These are phyloP conservation scores for Beris chalybata DNA, from an alignment of 2,888 invertebrate species.

Conservation along the genomic window DNA sequence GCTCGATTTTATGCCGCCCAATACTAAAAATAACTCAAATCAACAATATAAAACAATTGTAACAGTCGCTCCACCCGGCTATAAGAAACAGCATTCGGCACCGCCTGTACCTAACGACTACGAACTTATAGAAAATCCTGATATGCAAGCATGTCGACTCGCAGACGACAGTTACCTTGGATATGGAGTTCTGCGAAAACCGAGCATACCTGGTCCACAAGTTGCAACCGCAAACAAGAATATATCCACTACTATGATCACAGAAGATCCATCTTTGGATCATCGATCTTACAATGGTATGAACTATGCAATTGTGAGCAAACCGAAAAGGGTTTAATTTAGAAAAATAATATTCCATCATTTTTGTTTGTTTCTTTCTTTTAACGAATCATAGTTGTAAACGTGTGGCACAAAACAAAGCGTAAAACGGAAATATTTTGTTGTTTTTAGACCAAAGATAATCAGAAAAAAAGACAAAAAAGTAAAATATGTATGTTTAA, in stretches of 20 bases:
- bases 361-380: not conserved
- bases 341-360: not conserved
- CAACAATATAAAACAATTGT: conserved; percentile 71
- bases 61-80: conserved; percentile 60
- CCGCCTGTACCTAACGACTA: conserved; percentile 69
- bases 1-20: conserved; percentile 78
- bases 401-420: not conserved
- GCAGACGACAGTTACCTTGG: conserved; percentile 82
- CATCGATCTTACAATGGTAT: conserved; percentile 75
- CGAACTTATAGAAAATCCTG: conserved; percentile 68
- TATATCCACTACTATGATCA: conserved; percentile 32
- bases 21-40: conserved; percentile 66
- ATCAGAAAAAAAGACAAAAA: conserved; percentile 7
- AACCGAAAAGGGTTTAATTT: conserved; percentile 76
- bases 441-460: conserved; percentile 24
- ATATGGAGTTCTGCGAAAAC: conserved; percentile 76
- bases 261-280: conserved; percentile 58
- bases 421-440: conserved; percentile 6
- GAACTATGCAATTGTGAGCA: conserved; percentile 81
- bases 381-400: not conserved
- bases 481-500: not conserved
- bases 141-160: conserved; percentile 70
- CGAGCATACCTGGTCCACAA: conserved; percentile 61
- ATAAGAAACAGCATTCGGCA: conserved; percentile 51
- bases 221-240: conserved; percentile 59